Evolutionary conservation across 2,888 invertebrate genomes (phyloP).

Genomic region (Ypsolopha scabrella): DNA sequence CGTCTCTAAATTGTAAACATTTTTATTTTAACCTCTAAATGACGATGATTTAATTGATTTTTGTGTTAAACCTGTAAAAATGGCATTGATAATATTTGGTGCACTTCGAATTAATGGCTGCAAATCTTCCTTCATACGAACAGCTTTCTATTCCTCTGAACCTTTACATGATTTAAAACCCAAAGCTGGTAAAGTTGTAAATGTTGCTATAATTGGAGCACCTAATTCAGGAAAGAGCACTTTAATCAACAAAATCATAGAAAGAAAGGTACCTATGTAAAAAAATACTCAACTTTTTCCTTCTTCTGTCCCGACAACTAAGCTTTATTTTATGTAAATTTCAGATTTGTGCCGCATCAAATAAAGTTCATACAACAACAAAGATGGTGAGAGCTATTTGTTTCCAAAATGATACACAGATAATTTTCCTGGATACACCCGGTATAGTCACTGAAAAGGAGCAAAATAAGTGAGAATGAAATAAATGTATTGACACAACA

Average conservation of each 20-base stretch:
- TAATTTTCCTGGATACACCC: conserved; percentile 94
- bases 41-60: no score
- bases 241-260: conserved; percentile 87
- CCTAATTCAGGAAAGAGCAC: conserved; percentile 98
- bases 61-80: not conserved
- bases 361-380: conserved; percentile 92
- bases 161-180: conserved; percentile 29
- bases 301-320: not conserved
- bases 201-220: conserved; percentile 89
- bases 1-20: no score
- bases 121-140: conserved; percentile 13
- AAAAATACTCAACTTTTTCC: no score
- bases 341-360: conserved; percentile 91
- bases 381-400: conserved; percentile 79
- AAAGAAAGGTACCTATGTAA: conserved; percentile 76
- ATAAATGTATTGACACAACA: no score
- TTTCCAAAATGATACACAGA: conserved; percentile 82
- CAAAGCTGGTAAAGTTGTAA: conserved; percentile 56
- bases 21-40: no score
- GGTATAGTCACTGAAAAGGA: conserved; percentile 83
- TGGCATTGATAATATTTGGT: not conserved
- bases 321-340: conserved; percentile 16
- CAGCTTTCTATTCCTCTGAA: conserved; percentile 39
- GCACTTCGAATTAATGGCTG: not conserved
- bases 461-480: conserved; percentile 73